Conservation (phyloP, 2,797 vertebrate species). For the Atherinosoma microstoma region DNA sequence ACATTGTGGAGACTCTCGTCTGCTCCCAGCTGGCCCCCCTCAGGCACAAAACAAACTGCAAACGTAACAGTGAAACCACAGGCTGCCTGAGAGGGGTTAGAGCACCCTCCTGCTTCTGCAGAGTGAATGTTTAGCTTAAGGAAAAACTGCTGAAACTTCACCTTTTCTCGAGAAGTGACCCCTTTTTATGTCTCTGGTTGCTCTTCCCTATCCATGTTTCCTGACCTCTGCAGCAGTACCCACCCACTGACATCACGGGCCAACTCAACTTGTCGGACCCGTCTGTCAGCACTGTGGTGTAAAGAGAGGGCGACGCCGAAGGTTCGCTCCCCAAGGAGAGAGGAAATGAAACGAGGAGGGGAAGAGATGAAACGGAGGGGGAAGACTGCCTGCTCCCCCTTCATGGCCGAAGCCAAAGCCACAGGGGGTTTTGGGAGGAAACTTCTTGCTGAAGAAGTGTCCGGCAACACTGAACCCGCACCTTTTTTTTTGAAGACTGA, state of each 20-base stretch:
- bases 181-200: conserved; percentile 45
- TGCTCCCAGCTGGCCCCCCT: conserved; percentile 67
- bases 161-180: conserved; percentile 44
- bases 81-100: conserved; percentile 67
- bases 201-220: conserved; percentile 42
- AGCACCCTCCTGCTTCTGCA: conserved; percentile 58
- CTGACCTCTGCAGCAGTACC: conserved; percentile 93
- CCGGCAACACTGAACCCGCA: conserved; percentile 63
- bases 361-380: conserved; percentile 37
- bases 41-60: conserved; percentile 58
- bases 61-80: conserved; percentile 4
- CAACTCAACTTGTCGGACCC: conserved; percentile 99
- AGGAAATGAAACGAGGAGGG: conserved; percentile 56
- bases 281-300: conserved; percentile 99
- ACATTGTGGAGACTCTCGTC: conserved; percentile 59
- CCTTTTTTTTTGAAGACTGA: conserved; percentile 64
- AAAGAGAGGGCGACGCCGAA: conserved; percentile 67
- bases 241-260: conserved; percentile 98
- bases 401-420: conserved; percentile 44
- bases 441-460: conserved; percentile 48
- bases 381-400: conserved; percentile 31
- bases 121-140: conserved; percentile 18
- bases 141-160: not conserved
- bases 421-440: conserved; percentile 43
- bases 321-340: conserved; percentile 58